Conservation (phyloP, 2,797 vertebrate genomes). For the Vipera ursinii region DNA sequence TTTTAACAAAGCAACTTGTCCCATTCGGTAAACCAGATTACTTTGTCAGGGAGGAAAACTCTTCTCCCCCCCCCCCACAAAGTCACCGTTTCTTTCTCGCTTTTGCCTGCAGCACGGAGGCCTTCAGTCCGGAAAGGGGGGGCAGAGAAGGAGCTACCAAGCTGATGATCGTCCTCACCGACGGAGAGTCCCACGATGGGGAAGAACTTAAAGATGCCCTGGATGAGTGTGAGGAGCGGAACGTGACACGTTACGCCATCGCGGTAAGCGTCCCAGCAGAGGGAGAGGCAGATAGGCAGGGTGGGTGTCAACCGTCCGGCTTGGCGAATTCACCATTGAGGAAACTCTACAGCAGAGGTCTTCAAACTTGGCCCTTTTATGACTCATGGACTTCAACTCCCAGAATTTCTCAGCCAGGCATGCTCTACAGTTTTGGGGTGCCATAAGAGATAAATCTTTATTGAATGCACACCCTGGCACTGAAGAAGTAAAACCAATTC, state of each 20-base stretch:
- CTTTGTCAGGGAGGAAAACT: neutral
- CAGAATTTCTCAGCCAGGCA: no score
- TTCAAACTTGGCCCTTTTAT: no score
- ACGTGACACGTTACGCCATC: constrained; percentile 91
- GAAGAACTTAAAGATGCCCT: constrained; percentile 85
- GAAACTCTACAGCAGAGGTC: no score
- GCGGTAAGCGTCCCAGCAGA: constrained; percentile 77
- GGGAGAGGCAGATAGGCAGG: neutral
- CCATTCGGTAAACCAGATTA: neutral
- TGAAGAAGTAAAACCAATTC: no score
- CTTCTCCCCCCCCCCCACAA: fast-evolving
- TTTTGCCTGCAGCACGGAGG: constrained; percentile 79
- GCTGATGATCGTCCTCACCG: constrained; percentile 93
- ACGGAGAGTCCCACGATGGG: constrained; percentile 93
- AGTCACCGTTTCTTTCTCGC: neutral
- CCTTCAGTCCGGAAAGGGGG: constrained; percentile 82
- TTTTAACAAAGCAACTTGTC: neutral
- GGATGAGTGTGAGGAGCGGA: constrained; percentile 79
- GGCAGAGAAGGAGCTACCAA: constrained; percentile 84
- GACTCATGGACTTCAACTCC: no score
- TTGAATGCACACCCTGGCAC: no score
- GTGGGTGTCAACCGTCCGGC: neutral
- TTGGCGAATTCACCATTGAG: no score
- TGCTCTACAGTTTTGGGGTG: no score
- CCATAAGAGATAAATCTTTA: no score